Conservation (phyloP, 2,888 invertebrate species). For the Dyspetes luteomarginatus region DNA sequence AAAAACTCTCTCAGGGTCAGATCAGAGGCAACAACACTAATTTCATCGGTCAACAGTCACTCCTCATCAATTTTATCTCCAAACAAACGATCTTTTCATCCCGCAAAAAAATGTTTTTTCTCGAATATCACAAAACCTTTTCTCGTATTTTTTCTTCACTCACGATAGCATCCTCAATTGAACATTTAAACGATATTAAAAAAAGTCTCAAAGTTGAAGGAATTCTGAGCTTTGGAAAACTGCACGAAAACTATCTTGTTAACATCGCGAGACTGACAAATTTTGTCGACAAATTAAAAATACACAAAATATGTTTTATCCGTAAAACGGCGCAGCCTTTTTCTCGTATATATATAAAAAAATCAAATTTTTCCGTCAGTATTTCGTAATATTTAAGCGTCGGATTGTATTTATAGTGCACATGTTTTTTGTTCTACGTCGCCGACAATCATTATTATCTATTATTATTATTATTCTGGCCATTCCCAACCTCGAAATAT, state of each 20-base stretch:
- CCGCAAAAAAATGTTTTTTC: neutral
- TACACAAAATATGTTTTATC: neutral
- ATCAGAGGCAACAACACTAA: neutral
- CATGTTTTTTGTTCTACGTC: neutral
- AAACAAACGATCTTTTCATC: neutral
- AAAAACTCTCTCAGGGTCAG: neutral
- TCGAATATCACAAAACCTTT: neutral
- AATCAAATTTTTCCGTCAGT: neutral
- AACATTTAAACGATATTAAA: too few species aligned
- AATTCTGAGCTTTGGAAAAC: neutral
- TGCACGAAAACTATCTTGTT: neutral
- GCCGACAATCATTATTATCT: neutral
- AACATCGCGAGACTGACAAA: neutral
- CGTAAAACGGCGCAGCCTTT: constrained; percentile 3
- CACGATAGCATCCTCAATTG: too few species aligned
- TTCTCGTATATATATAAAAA: constrained; percentile 1
- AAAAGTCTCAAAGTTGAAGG: too few species aligned
- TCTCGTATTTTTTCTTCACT: too few species aligned
- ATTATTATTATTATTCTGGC: neutral
- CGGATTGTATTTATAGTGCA: constrained; percentile 5
- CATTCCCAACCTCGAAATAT: neutral
- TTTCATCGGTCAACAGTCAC: neutral
- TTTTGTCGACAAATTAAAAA: neutral
- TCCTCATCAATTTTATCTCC: neutral
- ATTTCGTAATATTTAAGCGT: neutral